Conservation (phyloP, 2,888 invertebrate species). For the Tetanocera ferruginea region DNA sequence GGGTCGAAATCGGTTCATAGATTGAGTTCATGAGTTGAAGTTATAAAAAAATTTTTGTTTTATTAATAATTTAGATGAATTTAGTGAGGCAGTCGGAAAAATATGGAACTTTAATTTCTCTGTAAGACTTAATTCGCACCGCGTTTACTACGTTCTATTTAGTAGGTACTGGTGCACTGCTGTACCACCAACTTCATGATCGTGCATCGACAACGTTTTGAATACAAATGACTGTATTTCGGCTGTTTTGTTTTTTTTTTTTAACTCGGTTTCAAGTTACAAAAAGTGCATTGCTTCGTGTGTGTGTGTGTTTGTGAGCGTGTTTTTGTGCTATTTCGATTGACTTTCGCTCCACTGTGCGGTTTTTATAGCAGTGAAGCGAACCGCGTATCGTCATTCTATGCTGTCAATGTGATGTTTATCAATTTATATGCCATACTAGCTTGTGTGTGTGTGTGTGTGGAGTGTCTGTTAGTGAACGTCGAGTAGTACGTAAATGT, state of each 20-base stretch:
- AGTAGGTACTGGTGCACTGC: no score
- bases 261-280: no score
- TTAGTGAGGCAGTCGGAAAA: no score
- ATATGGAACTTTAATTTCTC: no score
- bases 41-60: no score
- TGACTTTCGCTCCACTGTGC: conserved; percentile 27
- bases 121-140: no score
- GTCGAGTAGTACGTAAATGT: background rate
- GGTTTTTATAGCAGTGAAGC: conserved; percentile 2
- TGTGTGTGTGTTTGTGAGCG: background rate
- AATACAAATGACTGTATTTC: conserved; percentile 12
- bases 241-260: no score
- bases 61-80: no score
- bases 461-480: background rate
- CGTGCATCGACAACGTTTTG: conserved; percentile 1
- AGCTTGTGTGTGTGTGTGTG: background rate
- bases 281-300: background rate
- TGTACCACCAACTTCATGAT: background rate
- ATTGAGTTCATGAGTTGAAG: no score
- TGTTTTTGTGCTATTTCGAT: background rate
- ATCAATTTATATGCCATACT: conserved; percentile 21
- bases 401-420: conserved; percentile 26
- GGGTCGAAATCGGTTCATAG: no score
- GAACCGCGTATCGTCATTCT: background rate
- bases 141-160: no score